Percentiles rank a stretch among this genome's conserved stretches.
phyloP scores from a whole-genome alignment of 2,888 invertebrate species.

The Lacanobia wlatinum region DNA sequence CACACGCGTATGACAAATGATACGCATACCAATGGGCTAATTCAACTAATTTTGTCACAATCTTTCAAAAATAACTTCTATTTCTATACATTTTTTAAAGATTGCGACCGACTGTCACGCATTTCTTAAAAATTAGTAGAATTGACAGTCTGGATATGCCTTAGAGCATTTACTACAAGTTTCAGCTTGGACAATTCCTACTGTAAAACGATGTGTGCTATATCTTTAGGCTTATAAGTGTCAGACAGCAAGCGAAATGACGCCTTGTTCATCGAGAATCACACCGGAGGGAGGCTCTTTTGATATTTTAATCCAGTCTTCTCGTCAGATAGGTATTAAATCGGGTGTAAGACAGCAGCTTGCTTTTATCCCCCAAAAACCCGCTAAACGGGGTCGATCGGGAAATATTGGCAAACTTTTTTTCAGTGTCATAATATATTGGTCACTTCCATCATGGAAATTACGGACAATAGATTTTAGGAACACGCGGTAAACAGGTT shows the following conservation, averaged over 20 bases:
- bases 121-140: no score
- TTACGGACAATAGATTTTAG: background rate
- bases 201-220: background rate
- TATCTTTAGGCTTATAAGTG: conserved; percentile 4
- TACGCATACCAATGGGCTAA: background rate
- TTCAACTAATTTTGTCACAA: no score
- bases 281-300: background rate
- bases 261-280: background rate
- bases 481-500: no score
- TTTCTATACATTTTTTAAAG: no score
- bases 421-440: background rate
- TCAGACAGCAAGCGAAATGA: conserved; percentile 12
- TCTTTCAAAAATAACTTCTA: no score
- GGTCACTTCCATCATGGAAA: background rate
- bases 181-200: background rate
- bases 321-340: background rate
- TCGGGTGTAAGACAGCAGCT: background rate
- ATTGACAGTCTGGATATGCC: background rate
- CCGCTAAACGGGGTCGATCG: background rate
- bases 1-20: conserved; percentile 2
- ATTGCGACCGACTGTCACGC: no score
- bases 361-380: background rate
- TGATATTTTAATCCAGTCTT: conserved; percentile 7
- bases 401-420: background rate
- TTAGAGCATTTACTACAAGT: background rate